phyloP scores from a whole-genome alignment of 2,888 invertebrate genomes.

The Drosophila subsilvestris region DNA sequence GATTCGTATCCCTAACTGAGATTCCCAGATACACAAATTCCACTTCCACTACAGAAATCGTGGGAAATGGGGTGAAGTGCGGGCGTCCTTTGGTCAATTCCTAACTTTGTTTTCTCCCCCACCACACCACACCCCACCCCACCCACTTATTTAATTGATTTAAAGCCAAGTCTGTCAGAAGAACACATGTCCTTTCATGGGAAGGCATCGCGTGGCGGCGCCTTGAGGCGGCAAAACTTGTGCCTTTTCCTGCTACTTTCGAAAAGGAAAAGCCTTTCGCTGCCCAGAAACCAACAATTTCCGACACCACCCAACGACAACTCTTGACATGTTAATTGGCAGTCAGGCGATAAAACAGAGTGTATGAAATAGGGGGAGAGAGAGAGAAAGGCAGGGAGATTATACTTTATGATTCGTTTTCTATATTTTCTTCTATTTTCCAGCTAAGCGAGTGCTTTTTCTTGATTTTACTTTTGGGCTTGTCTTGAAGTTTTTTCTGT shows the following conservation, averaged over 20 bases:
- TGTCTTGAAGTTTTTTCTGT: neutral
- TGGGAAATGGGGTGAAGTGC: too few species aligned
- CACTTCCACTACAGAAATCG: slow-evolving; percentile 24
- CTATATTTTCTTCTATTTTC: neutral
- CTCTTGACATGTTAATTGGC: slow-evolving; percentile 73
- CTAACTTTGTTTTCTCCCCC: slow-evolving; percentile 14
- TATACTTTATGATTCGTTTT: neutral
- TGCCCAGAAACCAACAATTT: slow-evolving; percentile 65
- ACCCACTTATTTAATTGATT: slow-evolving; percentile 60
- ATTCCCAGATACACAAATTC: slow-evolving; percentile 57
- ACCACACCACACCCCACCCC: neutral
- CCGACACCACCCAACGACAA: slow-evolving; percentile 56
- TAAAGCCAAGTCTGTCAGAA: slow-evolving; percentile 37
- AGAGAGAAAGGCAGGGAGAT: neutral
- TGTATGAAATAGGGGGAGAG: neutral
- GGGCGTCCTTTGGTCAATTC: slow-evolving; percentile 15
- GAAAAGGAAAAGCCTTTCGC: slow-evolving; percentile 58
- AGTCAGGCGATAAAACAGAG: slow-evolving; percentile 15
- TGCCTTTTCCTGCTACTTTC: slow-evolving; percentile 12
- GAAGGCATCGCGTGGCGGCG: slow-evolving; percentile 57
- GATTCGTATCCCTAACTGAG: slow-evolving; percentile 13
- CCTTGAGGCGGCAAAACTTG: slow-evolving; percentile 24
- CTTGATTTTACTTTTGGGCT: neutral
- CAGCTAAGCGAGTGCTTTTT: too few species aligned
- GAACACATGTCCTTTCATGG: slow-evolving; percentile 43